Evolutionary conservation across 2,888 invertebrate species (phyloP).

Genomic region (Ganaspis brasiliensis): DNA sequence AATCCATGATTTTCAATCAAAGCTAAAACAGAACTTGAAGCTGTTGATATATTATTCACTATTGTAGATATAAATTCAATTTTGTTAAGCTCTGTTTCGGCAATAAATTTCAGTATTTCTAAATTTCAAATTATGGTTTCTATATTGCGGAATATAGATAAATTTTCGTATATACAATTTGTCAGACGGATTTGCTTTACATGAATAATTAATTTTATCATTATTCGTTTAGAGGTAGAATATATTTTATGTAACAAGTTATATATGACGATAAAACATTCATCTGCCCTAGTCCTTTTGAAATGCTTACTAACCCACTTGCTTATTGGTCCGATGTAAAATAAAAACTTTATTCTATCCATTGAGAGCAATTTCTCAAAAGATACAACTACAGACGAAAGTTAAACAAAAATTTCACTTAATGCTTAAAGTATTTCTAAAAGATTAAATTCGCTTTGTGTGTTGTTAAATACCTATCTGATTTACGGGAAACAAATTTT

Average conservation of each 20-base stretch:
- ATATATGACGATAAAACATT: slow-evolving; percentile 9
- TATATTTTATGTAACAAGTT: not conserved
- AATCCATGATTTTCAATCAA: slow-evolving; percentile 2
- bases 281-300: not conserved
- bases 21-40: not conserved
- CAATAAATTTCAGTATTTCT: no score
- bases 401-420: not conserved
- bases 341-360: slow-evolving; percentile 9
- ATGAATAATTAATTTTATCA: no score
- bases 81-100: no score
- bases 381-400: not conserved
- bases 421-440: not conserved
- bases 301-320: slow-evolving; percentile 15
- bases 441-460: not conserved
- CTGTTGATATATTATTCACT: not conserved
- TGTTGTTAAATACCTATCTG: not conserved
- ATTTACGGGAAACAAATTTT: not conserved
- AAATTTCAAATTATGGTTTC: no score
- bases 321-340: slow-evolving; percentile 14
- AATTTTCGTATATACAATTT: no score
- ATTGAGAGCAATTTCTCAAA: slow-evolving; percentile 5
- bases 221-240: no score
- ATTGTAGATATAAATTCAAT: not conserved
- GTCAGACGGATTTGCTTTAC: no score
- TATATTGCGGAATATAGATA: no score